phyloP scores from a whole-genome alignment of 2,113 vertebrate species.

The Motacilla alba region DNA sequence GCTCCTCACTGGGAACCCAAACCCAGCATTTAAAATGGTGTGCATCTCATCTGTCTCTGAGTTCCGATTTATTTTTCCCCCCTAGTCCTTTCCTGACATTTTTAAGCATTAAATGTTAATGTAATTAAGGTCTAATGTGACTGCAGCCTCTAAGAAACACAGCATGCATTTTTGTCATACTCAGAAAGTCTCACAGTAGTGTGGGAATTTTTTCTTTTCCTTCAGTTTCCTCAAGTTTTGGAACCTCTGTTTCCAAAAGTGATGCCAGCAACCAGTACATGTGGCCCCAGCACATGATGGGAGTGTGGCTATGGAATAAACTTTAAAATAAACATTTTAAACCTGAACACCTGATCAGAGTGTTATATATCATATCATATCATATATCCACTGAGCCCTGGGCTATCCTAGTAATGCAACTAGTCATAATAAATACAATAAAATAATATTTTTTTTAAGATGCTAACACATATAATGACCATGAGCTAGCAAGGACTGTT shows the following conservation, averaged over 20 bases:
- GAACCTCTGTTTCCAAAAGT: not conserved
- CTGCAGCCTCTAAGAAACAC: not conserved
- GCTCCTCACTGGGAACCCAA: not conserved
- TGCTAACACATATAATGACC: not conserved
- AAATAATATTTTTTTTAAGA: not conserved
- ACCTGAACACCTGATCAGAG: not conserved
- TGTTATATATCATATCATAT: not conserved
- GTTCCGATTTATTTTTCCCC: not conserved
- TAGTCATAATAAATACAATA: not conserved
- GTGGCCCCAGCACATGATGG: not conserved
- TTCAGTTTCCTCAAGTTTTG: not conserved
- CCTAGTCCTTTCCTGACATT: slow-evolving; percentile 24
- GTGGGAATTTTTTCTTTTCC: not conserved
- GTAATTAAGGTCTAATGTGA: not conserved
- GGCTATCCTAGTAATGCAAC: not conserved
- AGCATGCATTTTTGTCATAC: not conserved
- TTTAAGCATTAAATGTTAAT: slow-evolving; percentile 47
- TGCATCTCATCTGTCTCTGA: not conserved
- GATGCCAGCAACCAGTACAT: not conserved
- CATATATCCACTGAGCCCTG: not conserved
- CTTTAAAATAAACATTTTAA: not conserved
- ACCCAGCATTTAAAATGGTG: not conserved
- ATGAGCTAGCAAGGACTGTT: not conserved
- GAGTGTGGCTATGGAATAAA: not conserved
- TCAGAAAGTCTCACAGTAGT: not conserved